Percentiles rank a stretch among this genome's conserved stretches.
These are phyloP conservation scores for Fissipunctia ypsillon DNA, from an alignment of 2,888 invertebrate genomes.

Conservation along the genomic window DNA sequence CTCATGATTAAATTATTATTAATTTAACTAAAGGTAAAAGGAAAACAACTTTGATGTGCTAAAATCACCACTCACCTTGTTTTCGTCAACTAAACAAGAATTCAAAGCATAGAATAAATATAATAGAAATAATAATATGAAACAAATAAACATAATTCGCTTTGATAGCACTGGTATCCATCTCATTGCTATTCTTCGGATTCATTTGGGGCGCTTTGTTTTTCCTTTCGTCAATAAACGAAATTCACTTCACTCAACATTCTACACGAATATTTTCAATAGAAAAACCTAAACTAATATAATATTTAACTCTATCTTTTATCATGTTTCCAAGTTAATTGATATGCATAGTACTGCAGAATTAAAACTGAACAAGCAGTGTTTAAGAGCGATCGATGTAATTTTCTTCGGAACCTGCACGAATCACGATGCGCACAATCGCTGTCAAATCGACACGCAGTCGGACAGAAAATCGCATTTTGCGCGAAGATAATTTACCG, in stretches of 20 bases:
- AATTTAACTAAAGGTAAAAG: background rate
- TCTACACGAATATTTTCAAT: slow-evolving; percentile 10
- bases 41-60: background rate
- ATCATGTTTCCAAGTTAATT: slow-evolving; percentile 34
- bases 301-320: background rate
- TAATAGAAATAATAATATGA: slow-evolving; percentile 85
- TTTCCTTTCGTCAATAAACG: slow-evolving; percentile 50
- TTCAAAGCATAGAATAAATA: slow-evolving; percentile 87
- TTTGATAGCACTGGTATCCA: slow-evolving; percentile 84
- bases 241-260: slow-evolving; percentile 48
- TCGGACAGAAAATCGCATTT: slow-evolving; percentile 60
- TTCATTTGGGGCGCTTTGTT: slow-evolving; percentile 77
- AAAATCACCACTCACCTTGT: slow-evolving; percentile 73
- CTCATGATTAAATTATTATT: background rate
- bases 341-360: slow-evolving; percentile 56
- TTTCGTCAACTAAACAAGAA: slow-evolving; percentile 87
- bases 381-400: slow-evolving; percentile 68
- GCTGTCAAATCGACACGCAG: slow-evolving; percentile 62
- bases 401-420: slow-evolving; percentile 53
- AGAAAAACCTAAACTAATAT: background rate
- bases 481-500: slow-evolving; percentile 55
- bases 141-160: slow-evolving; percentile 86
- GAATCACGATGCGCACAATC: slow-evolving; percentile 70
- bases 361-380: slow-evolving; percentile 34
- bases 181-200: slow-evolving; percentile 84